Evolutionary conservation across 2,888 invertebrate species (phyloP), one percentile per base, ranked within the genome.

Genomic region (Catocala nupta): DNA sequence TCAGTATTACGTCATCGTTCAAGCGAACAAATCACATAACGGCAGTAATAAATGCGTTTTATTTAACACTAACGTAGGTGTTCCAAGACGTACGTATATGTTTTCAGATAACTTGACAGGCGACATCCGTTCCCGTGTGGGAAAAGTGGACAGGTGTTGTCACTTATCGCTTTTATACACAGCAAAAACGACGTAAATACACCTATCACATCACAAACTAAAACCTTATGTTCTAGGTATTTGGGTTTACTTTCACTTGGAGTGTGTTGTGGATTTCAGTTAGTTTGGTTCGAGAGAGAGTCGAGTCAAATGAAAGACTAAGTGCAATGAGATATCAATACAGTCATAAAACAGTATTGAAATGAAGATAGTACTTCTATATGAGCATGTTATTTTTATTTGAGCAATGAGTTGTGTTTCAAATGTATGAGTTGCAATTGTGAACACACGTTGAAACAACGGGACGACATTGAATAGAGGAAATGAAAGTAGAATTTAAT

Each of bases 111-210:
- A 78, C 84, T 80, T 79, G 90, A 89, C 89, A 86, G 81, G 83
- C 83, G 78, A 87, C 90, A 91, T 92, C 93, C 93, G 92, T 81
- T 85, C 76, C 70, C 47, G 81, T 90, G 92, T 92, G 92, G 92
- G 93, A 93, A 93, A 93, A 91, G 86, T 74, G 75, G 88, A 89
- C 93, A 93, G 93, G 93, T 93, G 93, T 80, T 88, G 84, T 87
- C 90, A 89, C 84, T 88, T 90, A 90, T 89, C 89, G 81, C 80
- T 75, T 79, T n/a, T 82, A 75, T 77, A 80, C 77, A 75, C 77
- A 72, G 72, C 75, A 77, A 75, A 72, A 77, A 83, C 77, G 75
- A 78, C 81, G 81, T 86, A 87, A 85, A 82, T 84, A 67, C n/a
- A 36, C 8, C 13, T 13, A 2, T 0, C 3, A 9, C 53, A 73